These are phyloP conservation scores for Xylophagus ater DNA, from an alignment of 2,888 invertebrate genomes.

Conservation along the genomic window DNA sequence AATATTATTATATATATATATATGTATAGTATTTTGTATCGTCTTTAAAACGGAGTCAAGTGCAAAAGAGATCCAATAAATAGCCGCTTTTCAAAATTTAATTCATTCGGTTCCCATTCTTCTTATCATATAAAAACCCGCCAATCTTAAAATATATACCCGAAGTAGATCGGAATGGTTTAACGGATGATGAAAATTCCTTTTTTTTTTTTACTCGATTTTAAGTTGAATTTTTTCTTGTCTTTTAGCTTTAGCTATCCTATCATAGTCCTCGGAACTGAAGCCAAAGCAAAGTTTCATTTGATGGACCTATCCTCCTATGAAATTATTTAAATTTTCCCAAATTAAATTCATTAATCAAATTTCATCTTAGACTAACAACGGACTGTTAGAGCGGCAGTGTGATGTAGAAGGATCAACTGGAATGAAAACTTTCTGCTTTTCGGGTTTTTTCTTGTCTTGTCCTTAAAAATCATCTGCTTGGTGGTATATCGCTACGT, in stretches of 20 bases:
- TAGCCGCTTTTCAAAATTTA: slow-evolving; percentile 1
- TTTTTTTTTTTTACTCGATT: too few species aligned
- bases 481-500: too few species aligned
- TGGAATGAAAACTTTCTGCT: background rate
- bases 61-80: slow-evolving; percentile 9
- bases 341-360: slow-evolving; percentile 15
- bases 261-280: too few species aligned
- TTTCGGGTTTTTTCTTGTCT: too few species aligned
- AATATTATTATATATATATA: too few species aligned
- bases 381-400: background rate
- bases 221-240: too few species aligned
- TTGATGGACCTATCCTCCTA: slow-evolving; percentile 10
- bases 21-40: background rate
- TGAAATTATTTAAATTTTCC: slow-evolving; percentile 14
- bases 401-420: slow-evolving; percentile 2
- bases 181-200: too few species aligned
- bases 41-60: background rate
- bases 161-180: too few species aligned
- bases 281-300: slow-evolving; percentile 4
- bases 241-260: too few species aligned
- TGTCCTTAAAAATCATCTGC: too few species aligned
- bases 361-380: slow-evolving; percentile 10
- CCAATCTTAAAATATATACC: too few species aligned
- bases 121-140: too few species aligned
- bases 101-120: background rate